Evolutionary conservation across 2,113 vertebrate genomes (phyloP).

Genomic region (Hippopotamus amphibius): DNA sequence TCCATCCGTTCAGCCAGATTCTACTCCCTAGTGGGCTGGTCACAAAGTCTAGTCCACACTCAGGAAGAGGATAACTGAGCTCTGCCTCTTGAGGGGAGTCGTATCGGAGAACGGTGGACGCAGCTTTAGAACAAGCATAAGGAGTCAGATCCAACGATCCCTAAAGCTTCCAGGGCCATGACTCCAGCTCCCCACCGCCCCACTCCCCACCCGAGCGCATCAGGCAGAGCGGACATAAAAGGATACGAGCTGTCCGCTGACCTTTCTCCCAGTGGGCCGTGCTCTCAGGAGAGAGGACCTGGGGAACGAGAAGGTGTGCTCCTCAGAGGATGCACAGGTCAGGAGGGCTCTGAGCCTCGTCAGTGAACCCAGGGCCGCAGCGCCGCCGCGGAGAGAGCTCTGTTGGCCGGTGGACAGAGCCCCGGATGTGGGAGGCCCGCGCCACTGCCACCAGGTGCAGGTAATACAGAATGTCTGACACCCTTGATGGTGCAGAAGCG

Average conservation of each 20-base stretch:
- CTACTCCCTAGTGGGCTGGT: neutral
- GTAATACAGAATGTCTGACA: neutral
- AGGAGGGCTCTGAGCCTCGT: neutral
- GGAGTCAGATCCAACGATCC: neutral
- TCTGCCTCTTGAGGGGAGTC: neutral
- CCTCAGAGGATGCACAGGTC: neutral
- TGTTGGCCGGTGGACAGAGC: fast-evolving
- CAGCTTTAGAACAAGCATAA: neutral
- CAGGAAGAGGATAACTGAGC: neutral
- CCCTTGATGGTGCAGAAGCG: neutral
- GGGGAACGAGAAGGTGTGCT: neutral
- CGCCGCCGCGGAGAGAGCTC: neutral
- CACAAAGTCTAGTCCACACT: neutral
- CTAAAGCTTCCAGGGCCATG: neutral
- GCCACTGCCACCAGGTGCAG: too few relatives aligned
- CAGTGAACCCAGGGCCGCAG: neutral
- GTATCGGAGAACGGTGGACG: neutral
- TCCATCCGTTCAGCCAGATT: neutral
- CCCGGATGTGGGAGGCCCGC: too few relatives aligned
- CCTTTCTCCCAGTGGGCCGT: neutral
- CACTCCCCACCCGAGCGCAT: neutral
- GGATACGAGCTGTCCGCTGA: neutral
- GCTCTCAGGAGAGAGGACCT: neutral
- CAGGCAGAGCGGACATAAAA: neutral
- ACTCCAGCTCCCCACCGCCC: too few relatives aligned